Percentiles rank a stretch among this genome's conserved stretches.
Evolutionary conservation across 2,797 vertebrate genomes (phyloP).

Genomic region (Babyrousa celebensis): DNA sequence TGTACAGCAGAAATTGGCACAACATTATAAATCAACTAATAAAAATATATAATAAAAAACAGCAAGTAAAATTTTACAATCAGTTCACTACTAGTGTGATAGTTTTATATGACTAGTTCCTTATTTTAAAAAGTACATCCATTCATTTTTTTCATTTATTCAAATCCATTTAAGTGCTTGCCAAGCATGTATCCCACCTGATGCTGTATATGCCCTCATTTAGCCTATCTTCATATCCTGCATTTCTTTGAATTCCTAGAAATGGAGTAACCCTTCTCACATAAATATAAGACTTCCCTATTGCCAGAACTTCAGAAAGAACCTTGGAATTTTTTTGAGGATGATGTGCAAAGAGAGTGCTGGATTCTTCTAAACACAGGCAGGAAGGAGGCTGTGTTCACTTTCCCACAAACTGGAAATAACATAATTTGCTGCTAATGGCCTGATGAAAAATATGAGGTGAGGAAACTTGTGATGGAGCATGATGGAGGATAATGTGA

Average conservation of each 20-base stretch:
- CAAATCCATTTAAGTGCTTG: background rate
- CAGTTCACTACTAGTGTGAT: background rate
- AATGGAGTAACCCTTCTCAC: background rate
- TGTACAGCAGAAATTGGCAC: no score
- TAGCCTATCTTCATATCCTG: background rate
- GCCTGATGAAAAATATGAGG: background rate
- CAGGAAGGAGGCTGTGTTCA: background rate
- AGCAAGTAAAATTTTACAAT: constrained; percentile 19
- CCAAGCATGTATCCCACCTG: background rate
- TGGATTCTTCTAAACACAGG: background rate
- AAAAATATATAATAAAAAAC: background rate
- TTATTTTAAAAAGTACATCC: constrained; percentile 35
- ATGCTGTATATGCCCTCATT: background rate
- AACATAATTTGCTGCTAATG: constrained; percentile 1
- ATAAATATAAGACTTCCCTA: background rate
- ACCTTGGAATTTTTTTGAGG: background rate
- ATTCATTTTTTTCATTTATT: constrained; percentile 4
- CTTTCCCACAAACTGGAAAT: background rate
- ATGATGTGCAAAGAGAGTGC: background rate
- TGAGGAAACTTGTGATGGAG: no score
- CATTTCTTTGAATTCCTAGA: constrained; percentile 24
- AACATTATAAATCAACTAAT: no score
- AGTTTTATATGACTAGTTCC: background rate
- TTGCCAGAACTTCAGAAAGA: background rate
- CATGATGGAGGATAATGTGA: no score